Evolutionary conservation across 2,888 invertebrate species (phyloP).

Genomic region (Frankliniella intonsa): DNA sequence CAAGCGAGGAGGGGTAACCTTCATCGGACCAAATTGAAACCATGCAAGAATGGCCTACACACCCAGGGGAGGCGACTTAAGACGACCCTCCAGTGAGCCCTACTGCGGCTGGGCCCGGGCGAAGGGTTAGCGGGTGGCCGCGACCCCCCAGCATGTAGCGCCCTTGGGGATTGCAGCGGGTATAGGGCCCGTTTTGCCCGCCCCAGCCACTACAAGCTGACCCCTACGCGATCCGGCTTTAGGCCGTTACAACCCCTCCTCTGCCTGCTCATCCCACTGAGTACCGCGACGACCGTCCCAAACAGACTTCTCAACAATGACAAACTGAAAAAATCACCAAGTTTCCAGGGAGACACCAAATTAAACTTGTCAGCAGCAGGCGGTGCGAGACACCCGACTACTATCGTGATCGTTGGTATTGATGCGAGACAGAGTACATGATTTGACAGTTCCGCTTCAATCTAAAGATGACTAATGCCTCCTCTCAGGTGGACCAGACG

Average conservation of each 20-base stretch:
- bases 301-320: not conserved
- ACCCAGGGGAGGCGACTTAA: not conserved
- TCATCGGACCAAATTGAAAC: slow-evolving; percentile 12
- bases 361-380: not conserved
- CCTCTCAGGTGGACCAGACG: no score
- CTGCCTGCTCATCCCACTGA: no score
- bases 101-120: not conserved
- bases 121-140: not conserved
- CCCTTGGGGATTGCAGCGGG: not conserved
- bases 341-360: not conserved
- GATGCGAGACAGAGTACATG: no score
- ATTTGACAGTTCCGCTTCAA: no score
- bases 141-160: not conserved
- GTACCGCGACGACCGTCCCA: no score
- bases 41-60: slow-evolving; percentile 11
- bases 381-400: not conserved
- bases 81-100: not conserved
- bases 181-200: not conserved
- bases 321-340: not conserved
- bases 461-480: no score
- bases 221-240: no score
- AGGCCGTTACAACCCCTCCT: no score
- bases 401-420: no score
- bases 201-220: no score
- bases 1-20: not conserved